These are phyloP conservation scores for Lampris incognitus DNA, from an alignment of 2,113 vertebrate genomes.

Conservation along the genomic window DNA sequence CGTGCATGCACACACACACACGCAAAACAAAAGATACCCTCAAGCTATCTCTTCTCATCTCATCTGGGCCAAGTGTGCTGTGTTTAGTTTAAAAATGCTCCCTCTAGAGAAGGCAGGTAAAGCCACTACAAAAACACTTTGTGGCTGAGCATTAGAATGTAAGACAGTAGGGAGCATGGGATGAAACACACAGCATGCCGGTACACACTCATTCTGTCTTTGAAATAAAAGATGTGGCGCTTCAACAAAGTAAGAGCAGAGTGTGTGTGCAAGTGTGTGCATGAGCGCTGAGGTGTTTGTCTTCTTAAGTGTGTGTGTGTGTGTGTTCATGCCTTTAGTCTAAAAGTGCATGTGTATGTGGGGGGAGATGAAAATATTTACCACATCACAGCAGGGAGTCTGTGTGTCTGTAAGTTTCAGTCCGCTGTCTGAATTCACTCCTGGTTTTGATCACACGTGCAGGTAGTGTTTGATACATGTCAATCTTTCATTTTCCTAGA, in stretches of 20 bases:
- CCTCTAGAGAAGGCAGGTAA: constrained; percentile 41
- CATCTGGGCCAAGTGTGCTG: constrained; percentile 46
- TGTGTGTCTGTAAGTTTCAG: constrained; percentile 17
- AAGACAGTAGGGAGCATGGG: constrained; percentile 30
- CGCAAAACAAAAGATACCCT: constrained; percentile 43
- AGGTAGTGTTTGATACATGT: constrained; percentile 24
- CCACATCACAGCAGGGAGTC: constrained; percentile 22
- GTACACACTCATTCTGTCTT: constrained; percentile 23
- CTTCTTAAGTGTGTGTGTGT: not conserved
- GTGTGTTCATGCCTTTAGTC: constrained; percentile 1
- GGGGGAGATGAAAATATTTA: constrained; percentile 25
- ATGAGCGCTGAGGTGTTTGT: no score
- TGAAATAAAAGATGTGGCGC: constrained; percentile 58
- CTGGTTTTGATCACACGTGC: constrained; percentile 20
- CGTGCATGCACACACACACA: not conserved
- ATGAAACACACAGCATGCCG: constrained; percentile 31
- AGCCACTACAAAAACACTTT: constrained; percentile 30
- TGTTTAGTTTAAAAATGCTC: constrained; percentile 64
- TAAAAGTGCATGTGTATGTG: constrained; percentile 44
- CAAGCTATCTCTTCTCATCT: constrained; percentile 47
- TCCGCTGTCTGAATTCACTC: constrained; percentile 17
- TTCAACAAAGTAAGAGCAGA: constrained; percentile 42
- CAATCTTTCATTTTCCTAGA: constrained; percentile 8
- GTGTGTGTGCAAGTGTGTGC: not conserved
- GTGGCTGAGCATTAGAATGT: constrained; percentile 61